Evolutionary conservation across 2,113 vertebrate genomes (phyloP).

Genomic region (Papio anubis): DNA sequence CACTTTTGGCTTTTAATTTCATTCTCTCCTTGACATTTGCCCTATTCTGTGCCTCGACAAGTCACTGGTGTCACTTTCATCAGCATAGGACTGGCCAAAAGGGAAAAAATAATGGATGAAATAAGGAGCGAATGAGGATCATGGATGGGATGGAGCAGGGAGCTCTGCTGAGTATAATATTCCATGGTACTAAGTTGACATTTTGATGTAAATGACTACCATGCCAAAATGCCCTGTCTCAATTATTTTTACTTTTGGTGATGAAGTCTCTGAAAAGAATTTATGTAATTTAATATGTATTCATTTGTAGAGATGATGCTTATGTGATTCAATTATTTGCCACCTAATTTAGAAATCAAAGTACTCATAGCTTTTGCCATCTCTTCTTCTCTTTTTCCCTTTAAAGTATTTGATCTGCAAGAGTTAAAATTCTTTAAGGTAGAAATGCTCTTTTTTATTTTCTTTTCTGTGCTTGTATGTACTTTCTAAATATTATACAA

Average conservation of each 20-base stretch:
- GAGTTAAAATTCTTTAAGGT: constrained; percentile 34
- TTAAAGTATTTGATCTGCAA: not conserved
- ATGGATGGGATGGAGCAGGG: accelerated
- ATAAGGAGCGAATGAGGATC: not conserved
- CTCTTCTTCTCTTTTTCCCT: not conserved
- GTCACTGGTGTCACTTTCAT: not conserved
- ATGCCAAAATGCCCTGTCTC: not conserved
- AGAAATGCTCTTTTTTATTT: constrained; percentile 37
- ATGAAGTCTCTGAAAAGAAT: not conserved
- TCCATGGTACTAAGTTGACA: not conserved
- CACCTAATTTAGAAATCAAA: not conserved
- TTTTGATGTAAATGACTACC: not conserved
- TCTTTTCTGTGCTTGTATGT: constrained; percentile 16
- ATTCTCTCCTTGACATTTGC: not conserved
- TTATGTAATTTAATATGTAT: not conserved
- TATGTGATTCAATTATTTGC: not conserved
- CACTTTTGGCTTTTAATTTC: not conserved
- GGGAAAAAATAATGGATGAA: not conserved
- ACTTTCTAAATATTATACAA: constrained; percentile 47
- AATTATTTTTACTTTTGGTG: not conserved
- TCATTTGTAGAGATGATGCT: not conserved
- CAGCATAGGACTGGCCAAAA: not conserved
- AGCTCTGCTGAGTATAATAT: no score
- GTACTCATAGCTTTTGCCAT: not conserved
- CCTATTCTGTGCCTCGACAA: not conserved